These are phyloP conservation scores for Astyanax mexicanus DNA, from an alignment of 2,797 vertebrate species.

Conservation along the genomic window DNA sequence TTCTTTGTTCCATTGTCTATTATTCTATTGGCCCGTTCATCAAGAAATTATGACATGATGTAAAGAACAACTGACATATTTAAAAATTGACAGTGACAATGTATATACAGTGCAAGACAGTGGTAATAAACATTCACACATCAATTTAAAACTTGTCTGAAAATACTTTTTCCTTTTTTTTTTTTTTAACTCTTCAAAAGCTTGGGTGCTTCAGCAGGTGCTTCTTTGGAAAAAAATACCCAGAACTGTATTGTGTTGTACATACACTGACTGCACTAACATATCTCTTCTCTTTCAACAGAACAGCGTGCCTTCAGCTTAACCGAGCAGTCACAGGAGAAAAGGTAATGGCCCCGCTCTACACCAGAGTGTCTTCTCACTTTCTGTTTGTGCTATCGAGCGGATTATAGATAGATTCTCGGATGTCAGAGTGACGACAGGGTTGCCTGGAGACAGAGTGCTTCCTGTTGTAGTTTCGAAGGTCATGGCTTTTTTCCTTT, in stretches of 20 bases:
- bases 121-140: no score
- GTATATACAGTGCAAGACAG: no score
- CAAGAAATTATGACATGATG: no score
- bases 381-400: constrained; percentile 17
- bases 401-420: constrained; percentile 39
- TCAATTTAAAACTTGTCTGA: no score
- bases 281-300: constrained; percentile 71
- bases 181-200: not conserved
- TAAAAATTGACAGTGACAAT: no score
- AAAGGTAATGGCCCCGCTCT: constrained; percentile 82
- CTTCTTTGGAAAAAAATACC: no score
- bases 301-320: constrained; percentile 85
- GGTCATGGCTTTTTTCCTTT: constrained; percentile 11
- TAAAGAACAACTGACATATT: no score
- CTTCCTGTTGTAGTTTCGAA: constrained; percentile 39
- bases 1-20: no score
- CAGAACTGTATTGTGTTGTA: no score
- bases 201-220: no score
- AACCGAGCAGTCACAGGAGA: constrained; percentile 82
- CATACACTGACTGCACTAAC: not conserved
- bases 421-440: constrained; percentile 26
- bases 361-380: constrained; percentile 30
- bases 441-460: constrained; percentile 36
- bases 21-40: no score
- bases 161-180: no score